These are phyloP conservation scores for Rhagonycha lutea DNA, from an alignment of 2,888 invertebrate species.

Conservation along the genomic window DNA sequence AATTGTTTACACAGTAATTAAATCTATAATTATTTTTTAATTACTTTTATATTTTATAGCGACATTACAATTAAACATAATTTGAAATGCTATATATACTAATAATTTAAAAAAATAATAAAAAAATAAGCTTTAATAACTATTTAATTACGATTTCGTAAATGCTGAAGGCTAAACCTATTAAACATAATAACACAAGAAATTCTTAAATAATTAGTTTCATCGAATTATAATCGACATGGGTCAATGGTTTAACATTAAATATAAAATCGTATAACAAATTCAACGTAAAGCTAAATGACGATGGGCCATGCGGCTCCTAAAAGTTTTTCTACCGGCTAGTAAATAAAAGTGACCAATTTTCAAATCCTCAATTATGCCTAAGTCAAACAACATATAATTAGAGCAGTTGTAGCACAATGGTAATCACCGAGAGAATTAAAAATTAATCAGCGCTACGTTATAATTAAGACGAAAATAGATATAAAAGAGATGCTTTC, in stretches of 20 bases:
- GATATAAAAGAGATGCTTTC: slow-evolving; percentile 37
- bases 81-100: not conserved
- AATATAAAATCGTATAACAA: slow-evolving; percentile 1
- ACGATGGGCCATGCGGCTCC: not conserved
- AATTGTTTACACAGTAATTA: not conserved
- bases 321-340: slow-evolving; percentile 16
- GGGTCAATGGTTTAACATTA: slow-evolving; percentile 3
- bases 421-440: slow-evolving; percentile 48
- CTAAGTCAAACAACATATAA: slow-evolving; percentile 42
- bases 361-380: slow-evolving; percentile 36
- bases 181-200: slow-evolving; percentile 2
- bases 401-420: slow-evolving; percentile 50
- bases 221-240: slow-evolving; percentile 4
- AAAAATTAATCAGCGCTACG: slow-evolving; percentile 51
- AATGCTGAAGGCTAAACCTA: not conserved
- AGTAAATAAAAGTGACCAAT: slow-evolving; percentile 36
- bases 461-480: slow-evolving; percentile 43
- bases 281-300: not conserved
- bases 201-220: slow-evolving; percentile 4
- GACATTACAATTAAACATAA: not conserved
- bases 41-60: not conserved
- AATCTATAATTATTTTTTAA: not conserved
- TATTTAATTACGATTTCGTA: slow-evolving; percentile 3
- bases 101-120: not conserved
- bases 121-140: slow-evolving; percentile 4